Percentiles rank a stretch among this genome's conserved stretches.
Conservation (phyloP, 2,888 invertebrate species). For the Cistogaster globosa region DNA sequence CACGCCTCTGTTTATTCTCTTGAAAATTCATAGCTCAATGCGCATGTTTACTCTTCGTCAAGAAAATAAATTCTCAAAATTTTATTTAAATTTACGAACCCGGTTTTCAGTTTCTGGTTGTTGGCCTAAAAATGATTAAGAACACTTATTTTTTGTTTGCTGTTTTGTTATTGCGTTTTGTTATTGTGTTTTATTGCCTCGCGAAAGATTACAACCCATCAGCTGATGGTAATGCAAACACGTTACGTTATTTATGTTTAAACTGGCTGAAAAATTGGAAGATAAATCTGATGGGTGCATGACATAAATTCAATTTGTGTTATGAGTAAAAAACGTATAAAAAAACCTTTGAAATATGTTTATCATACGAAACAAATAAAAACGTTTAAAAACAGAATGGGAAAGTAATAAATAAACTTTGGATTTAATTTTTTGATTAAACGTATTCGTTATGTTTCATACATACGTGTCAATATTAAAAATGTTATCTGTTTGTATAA, state of each 20-base stretch:
- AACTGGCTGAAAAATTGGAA: not conserved
- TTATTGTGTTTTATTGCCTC: not conserved
- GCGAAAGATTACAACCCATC: not conserved
- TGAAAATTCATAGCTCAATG: not conserved
- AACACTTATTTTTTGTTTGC: not conserved
- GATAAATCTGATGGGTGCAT: not conserved
- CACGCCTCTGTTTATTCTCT: slow-evolving; percentile 1
- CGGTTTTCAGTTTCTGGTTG: slow-evolving; percentile 38
- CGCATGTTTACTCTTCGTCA: slow-evolving; percentile 26
- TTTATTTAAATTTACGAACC: slow-evolving; percentile 8
- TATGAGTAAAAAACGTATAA: not conserved
- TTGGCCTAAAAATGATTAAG: slow-evolving; percentile 50
- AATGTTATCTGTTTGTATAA: not conserved
- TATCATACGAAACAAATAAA: slow-evolving; percentile 33
- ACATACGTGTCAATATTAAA: not conserved
- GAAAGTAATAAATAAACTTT: slow-evolving; percentile 28
- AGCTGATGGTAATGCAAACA: slow-evolving; percentile 34
- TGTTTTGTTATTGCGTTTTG: not conserved
- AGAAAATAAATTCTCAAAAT: slow-evolving; percentile 9
- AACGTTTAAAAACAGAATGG: not conserved
- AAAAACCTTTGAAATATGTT: slow-evolving; percentile 13
- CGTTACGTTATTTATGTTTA: slow-evolving; percentile 40
- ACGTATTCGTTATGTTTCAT: not conserved
- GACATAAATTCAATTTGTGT: slow-evolving; percentile 13
- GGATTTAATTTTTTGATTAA: not conserved